phyloP scores from a whole-genome alignment of 1,140 invertebrate species.

The Hylaeus volcanicus region DNA sequence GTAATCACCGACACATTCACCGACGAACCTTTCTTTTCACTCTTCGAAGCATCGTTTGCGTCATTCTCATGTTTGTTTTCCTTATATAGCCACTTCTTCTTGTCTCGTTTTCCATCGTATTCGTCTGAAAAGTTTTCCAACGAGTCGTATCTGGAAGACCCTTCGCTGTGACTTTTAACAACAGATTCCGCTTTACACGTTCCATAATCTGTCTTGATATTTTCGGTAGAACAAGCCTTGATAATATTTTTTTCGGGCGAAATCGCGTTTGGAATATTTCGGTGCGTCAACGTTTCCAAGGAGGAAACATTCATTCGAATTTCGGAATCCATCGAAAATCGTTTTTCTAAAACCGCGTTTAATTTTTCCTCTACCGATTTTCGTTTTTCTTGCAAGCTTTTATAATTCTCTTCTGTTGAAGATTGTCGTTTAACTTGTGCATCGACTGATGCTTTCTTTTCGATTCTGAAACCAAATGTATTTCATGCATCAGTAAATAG shows the following conservation, averaged over 20 bases:
- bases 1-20: slow-evolving; percentile 78
- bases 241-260: slow-evolving; percentile 60
- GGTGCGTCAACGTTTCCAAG: slow-evolving; percentile 55
- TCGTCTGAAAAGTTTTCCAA: slow-evolving; percentile 72
- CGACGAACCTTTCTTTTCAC: slow-evolving; percentile 53
- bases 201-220: slow-evolving; percentile 71
- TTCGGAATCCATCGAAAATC: slow-evolving; percentile 70
- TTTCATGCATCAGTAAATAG: neutral
- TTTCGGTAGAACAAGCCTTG: slow-evolving; percentile 73
- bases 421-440: slow-evolving; percentile 54
- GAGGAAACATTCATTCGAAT: slow-evolving; percentile 60
- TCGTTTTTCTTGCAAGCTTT: slow-evolving; percentile 75
- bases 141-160: slow-evolving; percentile 74
- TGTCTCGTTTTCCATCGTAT: slow-evolving; percentile 41
- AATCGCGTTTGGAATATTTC: slow-evolving; percentile 36
- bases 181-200: slow-evolving; percentile 56
- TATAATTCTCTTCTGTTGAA: slow-evolving; percentile 55
- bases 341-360: slow-evolving; percentile 78
- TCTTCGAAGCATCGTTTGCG: slow-evolving; percentile 43
- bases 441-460: slow-evolving; percentile 48
- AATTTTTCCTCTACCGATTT: slow-evolving; percentile 78
- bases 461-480: slow-evolving; percentile 52
- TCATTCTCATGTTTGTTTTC: slow-evolving; percentile 62
- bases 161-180: slow-evolving; percentile 71
- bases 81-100: slow-evolving; percentile 40